Evolutionary conservation across 2,888 invertebrate genomes (phyloP).

Genomic region (Amphipyra berbera): DNA sequence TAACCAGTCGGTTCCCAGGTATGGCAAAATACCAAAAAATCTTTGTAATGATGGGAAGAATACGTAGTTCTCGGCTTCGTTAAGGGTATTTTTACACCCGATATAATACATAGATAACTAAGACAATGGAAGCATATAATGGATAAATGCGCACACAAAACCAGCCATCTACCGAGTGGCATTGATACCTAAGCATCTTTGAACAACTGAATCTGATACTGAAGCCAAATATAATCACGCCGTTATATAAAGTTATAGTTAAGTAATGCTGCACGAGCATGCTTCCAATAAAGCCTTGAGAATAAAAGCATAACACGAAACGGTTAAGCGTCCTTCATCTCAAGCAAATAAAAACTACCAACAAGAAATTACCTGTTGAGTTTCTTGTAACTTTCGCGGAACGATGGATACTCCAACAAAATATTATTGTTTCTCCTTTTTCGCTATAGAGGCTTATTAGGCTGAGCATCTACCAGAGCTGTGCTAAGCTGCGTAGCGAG

Average conservation of each 20-base stretch:
- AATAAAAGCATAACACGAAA: constrained; percentile 17
- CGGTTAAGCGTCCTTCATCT: constrained; percentile 10
- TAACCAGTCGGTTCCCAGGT: no score
- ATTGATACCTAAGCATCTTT: constrained; percentile 6
- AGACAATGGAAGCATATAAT: constrained; percentile 13
- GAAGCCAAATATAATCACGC: background rate
- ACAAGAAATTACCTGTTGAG: constrained; percentile 24
- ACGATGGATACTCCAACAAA: constrained; percentile 20
- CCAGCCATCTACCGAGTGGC: background rate
- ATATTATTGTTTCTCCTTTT: background rate
- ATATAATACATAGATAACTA: background rate
- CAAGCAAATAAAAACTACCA: constrained; percentile 23
- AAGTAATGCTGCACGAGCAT: background rate
- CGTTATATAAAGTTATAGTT: no score
- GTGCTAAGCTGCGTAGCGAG: no score
- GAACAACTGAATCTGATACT: background rate
- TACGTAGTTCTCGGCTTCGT: no score
- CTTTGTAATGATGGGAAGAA: no score
- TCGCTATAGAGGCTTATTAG: background rate
- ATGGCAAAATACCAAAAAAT: no score
- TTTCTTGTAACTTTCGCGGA: constrained; percentile 10
- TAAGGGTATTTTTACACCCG: no score
- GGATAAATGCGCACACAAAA: constrained; percentile 1
- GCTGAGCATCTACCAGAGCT: no score
- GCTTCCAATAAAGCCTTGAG: constrained; percentile 6